phyloP scores from a whole-genome alignment of 2,888 invertebrate species.

The Tetropium fuscum region DNA sequence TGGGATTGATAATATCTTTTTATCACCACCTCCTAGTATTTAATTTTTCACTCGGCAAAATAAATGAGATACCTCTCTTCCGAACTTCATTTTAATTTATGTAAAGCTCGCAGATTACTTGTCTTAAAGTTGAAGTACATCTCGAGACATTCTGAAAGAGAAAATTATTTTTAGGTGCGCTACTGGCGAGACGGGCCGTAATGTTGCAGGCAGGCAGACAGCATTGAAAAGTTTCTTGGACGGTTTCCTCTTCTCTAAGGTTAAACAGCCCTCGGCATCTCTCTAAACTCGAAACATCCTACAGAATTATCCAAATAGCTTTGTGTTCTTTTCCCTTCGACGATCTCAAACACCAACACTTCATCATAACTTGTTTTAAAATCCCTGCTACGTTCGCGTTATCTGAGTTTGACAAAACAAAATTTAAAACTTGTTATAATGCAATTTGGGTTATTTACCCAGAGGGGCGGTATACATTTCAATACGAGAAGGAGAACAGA shows the following conservation, averaged over 20 bases:
- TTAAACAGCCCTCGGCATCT: conserved; percentile 44
- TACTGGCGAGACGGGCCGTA: conserved; percentile 21
- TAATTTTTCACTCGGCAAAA: too few species aligned
- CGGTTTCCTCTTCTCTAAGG: conserved; percentile 40
- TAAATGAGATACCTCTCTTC: too few species aligned
- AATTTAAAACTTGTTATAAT: conserved; percentile 1
- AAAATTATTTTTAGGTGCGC: conserved; percentile 9
- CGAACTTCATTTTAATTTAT: too few species aligned
- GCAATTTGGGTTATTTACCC: too few species aligned
- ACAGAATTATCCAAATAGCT: conserved; percentile 48
- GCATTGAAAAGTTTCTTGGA: conserved; percentile 32
- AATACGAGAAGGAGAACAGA: too few species aligned
- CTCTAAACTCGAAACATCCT: conserved; percentile 48
- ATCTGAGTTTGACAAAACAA: conserved; percentile 20
- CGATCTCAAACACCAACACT: conserved; percentile 34
- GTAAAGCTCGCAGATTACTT: too few species aligned
- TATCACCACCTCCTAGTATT: too few species aligned
- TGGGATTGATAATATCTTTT: too few species aligned
- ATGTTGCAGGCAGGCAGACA: conserved; percentile 10
- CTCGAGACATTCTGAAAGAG: not conserved
- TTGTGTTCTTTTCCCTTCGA: conserved; percentile 44
- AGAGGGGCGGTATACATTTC: too few species aligned
- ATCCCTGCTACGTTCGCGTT: conserved; percentile 3
- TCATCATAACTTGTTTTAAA: conserved; percentile 37
- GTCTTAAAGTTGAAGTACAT: too few species aligned